Evolutionary conservation across 2,888 invertebrate species (phyloP), one percentile per base, ranked within the genome.

Genomic region (Hedya salicella): DNA sequence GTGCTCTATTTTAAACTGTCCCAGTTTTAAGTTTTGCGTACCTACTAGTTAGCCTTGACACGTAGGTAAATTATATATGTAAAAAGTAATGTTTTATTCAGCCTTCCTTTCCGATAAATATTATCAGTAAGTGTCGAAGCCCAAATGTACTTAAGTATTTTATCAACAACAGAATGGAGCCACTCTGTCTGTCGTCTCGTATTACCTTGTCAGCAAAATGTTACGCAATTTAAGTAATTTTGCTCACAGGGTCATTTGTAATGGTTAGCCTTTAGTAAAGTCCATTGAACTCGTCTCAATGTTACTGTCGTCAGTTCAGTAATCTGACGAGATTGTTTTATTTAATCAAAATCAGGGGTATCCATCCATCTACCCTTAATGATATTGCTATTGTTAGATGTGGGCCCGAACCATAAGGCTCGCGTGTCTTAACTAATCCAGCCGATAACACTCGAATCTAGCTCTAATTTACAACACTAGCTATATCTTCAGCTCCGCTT

Each of bases 221-320:
- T 54, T 54, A 54, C 21, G 54, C 40, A 54, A 54, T 16, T 54
- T 56, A 16, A 56, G 56, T 56, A 56, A 44, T 17, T 56, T 56
- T 56, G 42, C 44, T 16, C 16, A 30, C 56, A 56, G 56, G 56
- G 56, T 56, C 56, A 56, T 42, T 56, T 56, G 25, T 44, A 56
- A 56, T 56, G 56, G 16, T 13, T 56, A 5, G 54, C 8, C 14
- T 40, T 40, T 56, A 42, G 13, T 30, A 44, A 30, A 56, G 42
- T 56, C 16, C 16, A 30, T 56, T 56, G 14, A 56, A 56, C 56
- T 44, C 30, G 14, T 19, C 3, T 13, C 6, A 9, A 19, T 46
- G 9, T 19, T 53, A 39, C 13, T 36, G n/a, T 53, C n/a, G n/a
- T n/a, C n/a, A n/a, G n/a, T n/a, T n/a, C n/a, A n/a, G n/a, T n/a